phyloP scores from a whole-genome alignment of 2,888 invertebrate genomes.

The Cryptocheilus praepositus region DNA sequence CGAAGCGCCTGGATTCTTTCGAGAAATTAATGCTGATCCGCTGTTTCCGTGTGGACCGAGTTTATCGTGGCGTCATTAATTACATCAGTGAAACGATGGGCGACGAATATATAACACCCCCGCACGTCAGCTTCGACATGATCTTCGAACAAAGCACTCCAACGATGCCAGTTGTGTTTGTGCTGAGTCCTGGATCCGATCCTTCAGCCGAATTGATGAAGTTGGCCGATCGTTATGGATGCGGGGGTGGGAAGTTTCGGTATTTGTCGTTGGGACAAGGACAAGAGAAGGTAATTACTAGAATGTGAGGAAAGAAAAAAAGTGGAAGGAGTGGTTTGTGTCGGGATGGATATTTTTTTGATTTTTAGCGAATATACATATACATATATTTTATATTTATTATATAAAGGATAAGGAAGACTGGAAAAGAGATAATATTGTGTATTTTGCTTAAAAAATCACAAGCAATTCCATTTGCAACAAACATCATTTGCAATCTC shows the following conservation, averaged over 20 bases:
- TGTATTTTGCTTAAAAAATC: no score
- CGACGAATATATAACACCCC: conserved; percentile 91
- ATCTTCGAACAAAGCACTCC: conserved; percentile 91
- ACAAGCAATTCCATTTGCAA: no score
- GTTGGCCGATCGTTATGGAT: conserved; percentile 82
- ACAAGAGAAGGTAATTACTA: conserved; percentile 83
- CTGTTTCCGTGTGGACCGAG: conserved; percentile 92
- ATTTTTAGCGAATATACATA: no score
- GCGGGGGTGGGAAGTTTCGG: conserved; percentile 84
- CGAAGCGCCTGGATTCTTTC: conserved; percentile 80
- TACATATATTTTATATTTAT: no score
- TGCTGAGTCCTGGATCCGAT: conserved; percentile 95
- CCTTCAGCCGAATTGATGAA: conserved; percentile 92
- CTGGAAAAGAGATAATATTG: no score
- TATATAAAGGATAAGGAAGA: no score
- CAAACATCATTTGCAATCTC: no score
- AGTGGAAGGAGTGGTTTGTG: no score
- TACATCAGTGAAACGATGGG: conserved; percentile 90
- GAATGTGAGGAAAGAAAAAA: no score
- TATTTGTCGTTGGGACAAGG: conserved; percentile 95
- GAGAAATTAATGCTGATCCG: conserved; percentile 88
- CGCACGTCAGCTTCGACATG: conserved; percentile 83
- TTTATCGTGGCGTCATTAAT: conserved; percentile 89
- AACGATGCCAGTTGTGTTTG: conserved; percentile 91
- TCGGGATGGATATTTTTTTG: no score